These are phyloP conservation scores for Ichneumoninae sp. DNA, from an alignment of 2,888 invertebrate species.

Conservation along the genomic window DNA sequence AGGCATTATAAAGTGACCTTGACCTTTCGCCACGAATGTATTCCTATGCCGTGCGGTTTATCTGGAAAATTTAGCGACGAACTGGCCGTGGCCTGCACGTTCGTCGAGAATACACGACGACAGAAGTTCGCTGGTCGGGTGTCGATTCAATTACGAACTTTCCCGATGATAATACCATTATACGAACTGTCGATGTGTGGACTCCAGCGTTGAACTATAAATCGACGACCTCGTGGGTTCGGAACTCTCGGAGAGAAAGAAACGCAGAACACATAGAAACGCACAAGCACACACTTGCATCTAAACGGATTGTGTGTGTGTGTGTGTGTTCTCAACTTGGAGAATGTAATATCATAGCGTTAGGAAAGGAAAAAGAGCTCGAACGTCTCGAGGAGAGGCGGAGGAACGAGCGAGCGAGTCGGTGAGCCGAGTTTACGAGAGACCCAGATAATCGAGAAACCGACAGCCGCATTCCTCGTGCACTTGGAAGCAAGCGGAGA, in stretches of 20 bases:
- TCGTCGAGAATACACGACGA: neutral
- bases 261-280: conserved; percentile 33
- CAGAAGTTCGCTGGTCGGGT: neutral
- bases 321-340: conserved; percentile 79
- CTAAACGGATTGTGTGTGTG: neutral
- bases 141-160: neutral
- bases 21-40: conserved; percentile 28
- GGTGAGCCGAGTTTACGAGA: conserved; percentile 62
- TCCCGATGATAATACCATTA: neutral
- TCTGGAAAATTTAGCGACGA: neutral
- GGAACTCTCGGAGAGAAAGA: conserved; percentile 27
- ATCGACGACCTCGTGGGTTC: conserved; percentile 60
- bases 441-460: conserved; percentile 81
- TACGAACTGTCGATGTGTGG: conserved; percentile 39
- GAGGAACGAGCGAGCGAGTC: neutral
- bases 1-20: conserved; percentile 8
- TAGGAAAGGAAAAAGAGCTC: conserved; percentile 34
- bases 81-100: neutral
- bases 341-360: conserved; percentile 72
- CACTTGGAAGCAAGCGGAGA: conserved; percentile 64
- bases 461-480: conserved; percentile 80
- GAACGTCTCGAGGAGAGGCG: conserved; percentile 25
- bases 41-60: neutral
- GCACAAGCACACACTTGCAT: neutral
- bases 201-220: conserved; percentile 37